Evolutionary conservation across 2,113 vertebrate genomes (phyloP).

Genomic region (Camelus dromedarius): DNA sequence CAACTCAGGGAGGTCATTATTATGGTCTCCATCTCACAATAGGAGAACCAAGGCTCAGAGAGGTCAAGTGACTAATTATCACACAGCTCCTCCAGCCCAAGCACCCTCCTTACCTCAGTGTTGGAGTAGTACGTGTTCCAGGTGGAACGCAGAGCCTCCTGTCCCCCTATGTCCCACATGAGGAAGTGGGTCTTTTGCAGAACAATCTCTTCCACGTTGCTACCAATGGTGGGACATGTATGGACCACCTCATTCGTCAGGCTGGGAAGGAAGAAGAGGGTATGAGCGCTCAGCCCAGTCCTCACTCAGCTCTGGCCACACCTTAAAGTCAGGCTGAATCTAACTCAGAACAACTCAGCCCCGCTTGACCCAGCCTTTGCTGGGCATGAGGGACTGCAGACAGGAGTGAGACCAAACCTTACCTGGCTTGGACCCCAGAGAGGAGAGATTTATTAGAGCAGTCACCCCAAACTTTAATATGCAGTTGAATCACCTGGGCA

Average conservation of each 20-base stretch:
- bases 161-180: constrained; percentile 92
- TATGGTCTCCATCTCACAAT: not conserved
- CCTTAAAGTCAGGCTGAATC: not conserved
- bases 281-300: not conserved
- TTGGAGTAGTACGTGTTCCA: constrained; percentile 92
- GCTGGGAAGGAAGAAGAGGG: constrained; percentile 77
- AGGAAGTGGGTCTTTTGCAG: constrained; percentile 91
- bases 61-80: not conserved
- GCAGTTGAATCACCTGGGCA: not conserved
- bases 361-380: not conserved
- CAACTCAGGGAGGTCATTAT: not conserved
- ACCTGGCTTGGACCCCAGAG: not conserved
- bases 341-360: not conserved
- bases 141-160: constrained; percentile 89
- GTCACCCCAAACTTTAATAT: not conserved
- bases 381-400: not conserved
- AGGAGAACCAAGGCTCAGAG: not conserved
- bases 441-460: not conserved
- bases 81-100: not conserved
- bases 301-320: not conserved
- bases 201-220: constrained; percentile 92
- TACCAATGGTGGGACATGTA: constrained; percentile 91
- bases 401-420: not conserved
- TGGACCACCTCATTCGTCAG: constrained; percentile 92
- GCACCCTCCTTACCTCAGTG: constrained; percentile 87